These are phyloP conservation scores for Chrysochloris asiatica DNA, from an alignment of 2,113 vertebrate genomes.

Conservation along the genomic window DNA sequence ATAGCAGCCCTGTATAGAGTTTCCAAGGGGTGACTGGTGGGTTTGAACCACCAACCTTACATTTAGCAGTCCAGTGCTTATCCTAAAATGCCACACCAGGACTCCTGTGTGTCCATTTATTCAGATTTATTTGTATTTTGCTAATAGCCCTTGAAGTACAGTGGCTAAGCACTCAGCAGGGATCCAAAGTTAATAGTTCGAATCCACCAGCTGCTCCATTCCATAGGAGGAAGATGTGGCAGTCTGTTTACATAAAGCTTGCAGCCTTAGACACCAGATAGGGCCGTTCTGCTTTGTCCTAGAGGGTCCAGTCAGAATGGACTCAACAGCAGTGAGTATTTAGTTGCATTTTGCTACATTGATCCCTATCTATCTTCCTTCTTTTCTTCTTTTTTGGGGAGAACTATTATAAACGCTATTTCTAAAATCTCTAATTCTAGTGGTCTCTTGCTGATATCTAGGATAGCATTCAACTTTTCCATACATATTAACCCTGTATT, in stretches of 20 bases:
- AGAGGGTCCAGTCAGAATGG: not conserved
- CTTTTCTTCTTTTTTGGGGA: too few species aligned
- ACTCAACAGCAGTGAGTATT: not conserved
- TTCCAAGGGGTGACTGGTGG: too few species aligned
- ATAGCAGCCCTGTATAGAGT: too few species aligned
- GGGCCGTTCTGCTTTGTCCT: not conserved
- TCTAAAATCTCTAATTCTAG: not conserved
- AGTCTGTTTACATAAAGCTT: not conserved
- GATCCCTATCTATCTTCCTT: not conserved
- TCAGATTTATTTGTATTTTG: not conserved
- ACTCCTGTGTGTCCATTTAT: not conserved
- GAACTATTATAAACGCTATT: not conserved
- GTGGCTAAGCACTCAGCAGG: not conserved
- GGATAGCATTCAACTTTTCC: not conserved
- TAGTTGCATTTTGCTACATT: not conserved
- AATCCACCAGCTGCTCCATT: not conserved
- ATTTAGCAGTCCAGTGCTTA: too few species aligned
- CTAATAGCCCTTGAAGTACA: not conserved
- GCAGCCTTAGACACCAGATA: not conserved
- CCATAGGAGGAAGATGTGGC: not conserved
- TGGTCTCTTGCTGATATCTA: not conserved
- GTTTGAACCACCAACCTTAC: too few species aligned
- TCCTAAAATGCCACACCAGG: too few species aligned
- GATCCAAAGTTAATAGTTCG: not conserved
- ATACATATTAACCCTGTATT: not conserved